Percentiles rank a stretch among this genome's conserved stretches.
Conservation (phyloP, 1,140 invertebrate genomes). For the Babylonia areolata region DNA sequence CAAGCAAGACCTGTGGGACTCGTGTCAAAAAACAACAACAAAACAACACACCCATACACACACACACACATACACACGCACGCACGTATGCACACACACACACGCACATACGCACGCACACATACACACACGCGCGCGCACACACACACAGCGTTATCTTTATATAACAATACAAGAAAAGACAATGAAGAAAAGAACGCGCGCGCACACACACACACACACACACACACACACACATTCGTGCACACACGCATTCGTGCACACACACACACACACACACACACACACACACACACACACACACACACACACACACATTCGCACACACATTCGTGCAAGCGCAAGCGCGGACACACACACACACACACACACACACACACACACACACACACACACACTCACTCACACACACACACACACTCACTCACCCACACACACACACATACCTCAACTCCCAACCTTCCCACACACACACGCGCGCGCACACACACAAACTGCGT, state of each 20-base stretch:
- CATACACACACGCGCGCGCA: background rate
- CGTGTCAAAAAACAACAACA: too few species aligned
- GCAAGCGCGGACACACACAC: background rate
- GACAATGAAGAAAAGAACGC: background rate
- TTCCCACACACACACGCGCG: too few species aligned
- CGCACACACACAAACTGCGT: too few species aligned
- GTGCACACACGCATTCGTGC: background rate
- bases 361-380: too few species aligned
- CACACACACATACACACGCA: background rate
- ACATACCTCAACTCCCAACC: background rate
- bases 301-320: slow-evolving; percentile 17
- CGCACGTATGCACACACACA: background rate
- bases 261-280: slow-evolving; percentile 8
- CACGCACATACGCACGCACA: background rate
- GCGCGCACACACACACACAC: background rate
- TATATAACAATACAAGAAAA: background rate
- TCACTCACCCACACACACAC: slow-evolving; percentile 28
- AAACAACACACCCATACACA: too few species aligned
- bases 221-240: background rate
- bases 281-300: slow-evolving; percentile 21
- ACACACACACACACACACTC: too few species aligned
- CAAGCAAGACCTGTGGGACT: too few species aligned
- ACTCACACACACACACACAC: slow-evolving; percentile 15
- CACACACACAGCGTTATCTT: background rate
- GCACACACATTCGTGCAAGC: background rate